Evolutionary conservation across 2,888 invertebrate genomes (phyloP).

Genomic region (Endomychus coccineus): DNA sequence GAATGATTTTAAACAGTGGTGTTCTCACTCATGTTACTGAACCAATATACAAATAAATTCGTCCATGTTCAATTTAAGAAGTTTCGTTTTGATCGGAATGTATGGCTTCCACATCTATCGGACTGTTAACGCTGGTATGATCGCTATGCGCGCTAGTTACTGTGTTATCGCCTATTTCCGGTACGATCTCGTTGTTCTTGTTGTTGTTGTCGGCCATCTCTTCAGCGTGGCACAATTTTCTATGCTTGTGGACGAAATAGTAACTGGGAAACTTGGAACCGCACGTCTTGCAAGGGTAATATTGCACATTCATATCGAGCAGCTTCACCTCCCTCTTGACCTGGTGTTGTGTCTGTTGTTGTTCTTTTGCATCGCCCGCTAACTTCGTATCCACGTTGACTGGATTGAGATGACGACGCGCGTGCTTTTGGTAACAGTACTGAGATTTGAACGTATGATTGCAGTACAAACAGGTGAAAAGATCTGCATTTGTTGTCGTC

Average conservation of each 20-base stretch:
- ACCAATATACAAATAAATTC: too few species aligned
- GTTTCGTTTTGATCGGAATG: conserved; percentile 17
- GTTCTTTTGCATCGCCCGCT: conserved; percentile 26
- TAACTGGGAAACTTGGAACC: conserved; percentile 89
- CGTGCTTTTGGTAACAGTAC: conserved; percentile 78
- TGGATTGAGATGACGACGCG: conserved; percentile 60
- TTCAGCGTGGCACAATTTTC: conserved; percentile 75
- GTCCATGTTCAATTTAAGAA: too few species aligned
- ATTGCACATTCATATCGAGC: conserved; percentile 74
- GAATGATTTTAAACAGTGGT: too few species aligned
- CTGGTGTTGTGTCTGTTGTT: too few species aligned
- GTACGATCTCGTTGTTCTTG: conserved; percentile 38
- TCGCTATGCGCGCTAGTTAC: conserved; percentile 18
- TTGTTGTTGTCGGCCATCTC: conserved; percentile 45
- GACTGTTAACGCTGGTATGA: conserved; percentile 26
- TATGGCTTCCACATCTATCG: conserved; percentile 35
- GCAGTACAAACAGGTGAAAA: conserved; percentile 66
- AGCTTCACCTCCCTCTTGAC: conserved; percentile 54
- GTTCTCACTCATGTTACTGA: too few species aligned
- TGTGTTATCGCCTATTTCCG: conserved; percentile 25
- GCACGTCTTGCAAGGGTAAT: conserved; percentile 89
- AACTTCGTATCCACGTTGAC: conserved; percentile 44
- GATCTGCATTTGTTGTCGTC: conserved; percentile 36
- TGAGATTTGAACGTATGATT: conserved; percentile 76
- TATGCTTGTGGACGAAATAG: conserved; percentile 88